Conservation (phyloP, 2,888 invertebrate genomes). For the Hyppa rectilinea region DNA sequence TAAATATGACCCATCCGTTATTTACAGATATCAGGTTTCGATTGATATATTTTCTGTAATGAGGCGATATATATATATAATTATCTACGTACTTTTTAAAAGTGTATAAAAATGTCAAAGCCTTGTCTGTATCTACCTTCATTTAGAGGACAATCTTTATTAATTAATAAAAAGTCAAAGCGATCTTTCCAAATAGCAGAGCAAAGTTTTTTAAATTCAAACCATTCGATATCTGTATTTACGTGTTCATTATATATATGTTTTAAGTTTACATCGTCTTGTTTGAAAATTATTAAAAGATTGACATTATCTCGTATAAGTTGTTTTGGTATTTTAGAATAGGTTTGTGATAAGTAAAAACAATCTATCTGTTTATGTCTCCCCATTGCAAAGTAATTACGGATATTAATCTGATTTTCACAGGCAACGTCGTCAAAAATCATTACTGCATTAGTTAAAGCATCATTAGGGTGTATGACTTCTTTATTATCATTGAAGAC, state of each 20-base stretch:
- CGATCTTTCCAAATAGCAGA: conserved; percentile 12
- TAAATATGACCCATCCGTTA: background rate
- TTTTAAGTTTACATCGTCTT: conserved; percentile 66
- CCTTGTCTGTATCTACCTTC: conserved; percentile 41
- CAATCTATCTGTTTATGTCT: background rate
- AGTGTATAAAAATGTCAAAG: conserved; percentile 39
- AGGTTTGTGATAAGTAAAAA: too few species aligned
- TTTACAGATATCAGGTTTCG: conserved; percentile 3
- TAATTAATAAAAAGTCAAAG: background rate
- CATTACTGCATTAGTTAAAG: conserved; percentile 33
- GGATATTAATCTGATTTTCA: conserved; percentile 37
- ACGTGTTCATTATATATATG: too few species aligned
- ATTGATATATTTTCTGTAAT: conserved; percentile 21
- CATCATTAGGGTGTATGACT: conserved; percentile 42
- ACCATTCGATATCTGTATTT: too few species aligned
- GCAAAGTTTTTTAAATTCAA: conserved; percentile 52
- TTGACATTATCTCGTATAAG: conserved; percentile 46
- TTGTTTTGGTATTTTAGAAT: background rate
- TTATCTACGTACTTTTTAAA: too few species aligned
- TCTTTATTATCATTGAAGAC: background rate
- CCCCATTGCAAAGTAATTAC: background rate
- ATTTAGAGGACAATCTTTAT: conserved; percentile 20
- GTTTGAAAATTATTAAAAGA: conserved; percentile 64
- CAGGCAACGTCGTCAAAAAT: conserved; percentile 54
- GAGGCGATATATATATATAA: too few species aligned